Conservation (phyloP, 1,140 invertebrate genomes). For the Ectropis grisescens region DNA sequence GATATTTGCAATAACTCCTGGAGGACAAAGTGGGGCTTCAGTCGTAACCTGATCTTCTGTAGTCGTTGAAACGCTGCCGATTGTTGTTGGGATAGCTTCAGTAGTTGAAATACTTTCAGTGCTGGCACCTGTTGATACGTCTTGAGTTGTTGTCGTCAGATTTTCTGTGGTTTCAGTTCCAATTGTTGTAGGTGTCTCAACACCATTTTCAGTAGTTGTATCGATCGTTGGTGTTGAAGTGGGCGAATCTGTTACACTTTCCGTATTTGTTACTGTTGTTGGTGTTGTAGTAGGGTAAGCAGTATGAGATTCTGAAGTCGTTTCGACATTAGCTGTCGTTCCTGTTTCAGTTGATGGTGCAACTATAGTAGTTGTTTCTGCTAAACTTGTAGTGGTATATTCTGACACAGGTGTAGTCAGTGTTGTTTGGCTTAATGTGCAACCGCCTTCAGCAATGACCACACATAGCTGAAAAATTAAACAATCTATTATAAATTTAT, state of each 20-base stretch:
- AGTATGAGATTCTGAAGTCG: background rate
- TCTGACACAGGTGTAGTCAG: too few species aligned
- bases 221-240: slow-evolving; percentile 1
- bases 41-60: background rate
- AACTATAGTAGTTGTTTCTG: too few species aligned
- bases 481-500: too few species aligned
- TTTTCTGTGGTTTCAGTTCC: too few species aligned
- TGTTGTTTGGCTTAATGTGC: slow-evolving; percentile 6
- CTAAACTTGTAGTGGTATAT: too few species aligned
- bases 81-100: too few species aligned
- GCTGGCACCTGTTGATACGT: background rate
- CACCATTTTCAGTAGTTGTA: too few species aligned
- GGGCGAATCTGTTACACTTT: too few species aligned
- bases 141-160: background rate
- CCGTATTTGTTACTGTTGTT: background rate
- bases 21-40: slow-evolving; percentile 1
- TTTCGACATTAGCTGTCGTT: too few species aligned
- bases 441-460: slow-evolving; percentile 8
- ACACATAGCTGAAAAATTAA: slow-evolving; percentile 12
- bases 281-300: background rate
- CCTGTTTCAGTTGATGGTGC: too few species aligned
- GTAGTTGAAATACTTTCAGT: background rate
- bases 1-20: slow-evolving; percentile 1
- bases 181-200: too few species aligned
- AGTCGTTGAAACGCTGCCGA: background rate